Conservation (phyloP, 2,113 vertebrate species). For the Barbus barbus region DNA sequence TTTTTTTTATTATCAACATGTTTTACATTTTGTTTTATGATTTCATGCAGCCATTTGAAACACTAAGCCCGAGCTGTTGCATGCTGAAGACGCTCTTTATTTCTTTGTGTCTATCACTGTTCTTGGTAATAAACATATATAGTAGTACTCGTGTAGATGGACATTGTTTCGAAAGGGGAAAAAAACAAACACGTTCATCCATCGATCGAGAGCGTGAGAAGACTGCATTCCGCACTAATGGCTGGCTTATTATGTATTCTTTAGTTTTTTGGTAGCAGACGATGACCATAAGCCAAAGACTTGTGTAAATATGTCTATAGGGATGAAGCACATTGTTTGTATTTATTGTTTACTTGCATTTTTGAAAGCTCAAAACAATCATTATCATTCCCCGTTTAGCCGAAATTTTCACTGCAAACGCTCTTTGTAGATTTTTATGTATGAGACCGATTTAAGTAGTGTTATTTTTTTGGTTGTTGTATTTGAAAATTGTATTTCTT, state of each 20-base stretch:
- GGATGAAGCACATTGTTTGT: conserved; percentile 97
- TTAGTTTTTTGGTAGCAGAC: conserved; percentile 84
- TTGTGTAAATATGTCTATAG: conserved; percentile 99
- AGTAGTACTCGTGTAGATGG: conserved; percentile 45
- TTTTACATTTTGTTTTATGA: conserved; percentile 59
- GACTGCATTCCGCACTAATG: conserved; percentile 90
- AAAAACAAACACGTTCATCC: conserved; percentile 73
- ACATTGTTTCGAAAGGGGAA: conserved; percentile 61
- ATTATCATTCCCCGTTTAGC: conserved; percentile 80
- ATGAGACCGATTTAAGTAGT: conserved; percentile 82
- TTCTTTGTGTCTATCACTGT: conserved; percentile 56
- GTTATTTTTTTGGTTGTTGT: conserved; percentile 83
- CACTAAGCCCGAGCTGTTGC: conserved; percentile 75
- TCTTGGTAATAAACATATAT: conserved; percentile 46
- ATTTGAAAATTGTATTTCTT: conserved; percentile 67
- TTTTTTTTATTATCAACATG: no score
- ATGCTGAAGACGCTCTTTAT: conserved; percentile 76
- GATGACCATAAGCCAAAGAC: conserved; percentile 99
- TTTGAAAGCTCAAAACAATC: conserved; percentile 88
- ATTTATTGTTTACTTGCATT: conserved; percentile 99
- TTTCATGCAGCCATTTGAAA: conserved; percentile 69
- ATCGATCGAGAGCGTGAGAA: conserved; percentile 78
- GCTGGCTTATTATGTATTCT: conserved; percentile 83
- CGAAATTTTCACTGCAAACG: conserved; percentile 79
- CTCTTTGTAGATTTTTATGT: conserved; percentile 91